phyloP scores from a whole-genome alignment of 2,113 vertebrate species.

The Glaucomys volans region DNA sequence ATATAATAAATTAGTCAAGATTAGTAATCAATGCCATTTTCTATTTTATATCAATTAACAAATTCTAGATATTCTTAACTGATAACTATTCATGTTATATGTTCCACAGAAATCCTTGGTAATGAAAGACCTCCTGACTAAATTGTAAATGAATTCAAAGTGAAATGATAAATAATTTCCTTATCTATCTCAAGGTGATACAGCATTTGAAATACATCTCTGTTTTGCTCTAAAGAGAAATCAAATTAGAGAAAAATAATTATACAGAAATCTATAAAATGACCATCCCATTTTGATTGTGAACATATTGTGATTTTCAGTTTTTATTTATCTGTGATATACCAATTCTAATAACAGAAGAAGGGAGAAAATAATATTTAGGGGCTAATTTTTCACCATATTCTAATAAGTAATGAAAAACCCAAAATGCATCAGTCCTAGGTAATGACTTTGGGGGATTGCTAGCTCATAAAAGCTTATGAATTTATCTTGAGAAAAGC shows the following conservation, averaged over 20 bases:
- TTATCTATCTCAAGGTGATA: neutral
- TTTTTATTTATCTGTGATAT: slow-evolving; percentile 26
- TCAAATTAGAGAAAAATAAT: neutral
- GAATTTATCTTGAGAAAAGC: slow-evolving; percentile 70
- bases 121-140: neutral
- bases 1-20: neutral
- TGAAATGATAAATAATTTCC: slow-evolving; percentile 37
- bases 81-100: neutral
- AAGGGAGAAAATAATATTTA: slow-evolving; percentile 64
- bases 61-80: neutral
- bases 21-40: neutral
- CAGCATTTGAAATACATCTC: neutral
- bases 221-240: neutral
- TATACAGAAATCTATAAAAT: neutral
- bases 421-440: slow-evolving; percentile 23
- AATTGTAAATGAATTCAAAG: slow-evolving; percentile 42
- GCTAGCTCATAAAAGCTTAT: slow-evolving; percentile 71
- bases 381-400: slow-evolving; percentile 12
- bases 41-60: neutral
- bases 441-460: slow-evolving; percentile 71
- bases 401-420: slow-evolving; percentile 67
- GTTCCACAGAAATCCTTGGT: neutral
- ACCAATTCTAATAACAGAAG: slow-evolving; percentile 19
- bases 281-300: neutral
- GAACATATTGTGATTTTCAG: neutral